Conservation (phyloP, 2,888 invertebrate genomes). For the Teleiodes luculella region DNA sequence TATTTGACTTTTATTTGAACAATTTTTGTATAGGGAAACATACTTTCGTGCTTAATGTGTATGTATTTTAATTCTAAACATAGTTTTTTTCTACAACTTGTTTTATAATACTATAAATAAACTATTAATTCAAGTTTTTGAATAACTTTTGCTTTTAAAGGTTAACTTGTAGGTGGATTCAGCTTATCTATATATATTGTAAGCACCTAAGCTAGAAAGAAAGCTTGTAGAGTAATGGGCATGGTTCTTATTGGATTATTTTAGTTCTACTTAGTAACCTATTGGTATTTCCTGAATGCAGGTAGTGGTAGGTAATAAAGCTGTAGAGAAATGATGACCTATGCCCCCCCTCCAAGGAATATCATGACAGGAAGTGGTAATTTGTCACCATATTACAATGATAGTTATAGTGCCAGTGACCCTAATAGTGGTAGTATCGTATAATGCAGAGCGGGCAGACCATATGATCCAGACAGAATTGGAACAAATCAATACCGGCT, state of each 20-base stretch:
- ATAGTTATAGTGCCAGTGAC: slow-evolving; percentile 12
- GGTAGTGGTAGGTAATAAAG: background rate
- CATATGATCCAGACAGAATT: slow-evolving; percentile 59
- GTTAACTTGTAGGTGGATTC: background rate
- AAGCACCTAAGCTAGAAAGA: too few species aligned
- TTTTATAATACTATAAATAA: too few species aligned
- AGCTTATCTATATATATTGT: too few species aligned
- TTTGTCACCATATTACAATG: background rate
- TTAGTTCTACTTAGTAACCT: background rate
- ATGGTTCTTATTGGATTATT: background rate
- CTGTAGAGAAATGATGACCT: background rate
- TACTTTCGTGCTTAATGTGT: background rate
- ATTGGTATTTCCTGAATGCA: background rate
- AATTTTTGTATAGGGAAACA: background rate
- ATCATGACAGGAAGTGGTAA: background rate
- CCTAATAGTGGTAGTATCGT: slow-evolving; percentile 27
- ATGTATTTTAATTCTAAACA: too few species aligned
- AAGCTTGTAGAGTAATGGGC: background rate
- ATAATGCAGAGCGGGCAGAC: slow-evolving; percentile 32
- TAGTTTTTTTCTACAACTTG: too few species aligned
- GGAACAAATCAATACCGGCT: slow-evolving; percentile 72
- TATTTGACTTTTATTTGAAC: too few species aligned
- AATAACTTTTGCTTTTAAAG: too few species aligned
- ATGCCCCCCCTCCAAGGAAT: background rate
- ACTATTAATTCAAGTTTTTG: too few species aligned